Percentiles rank a stretch among this genome's conserved stretches.
These are phyloP conservation scores for Ctenoplectra terminalis DNA, from an alignment of 1,140 invertebrate species.

Conservation along the genomic window DNA sequence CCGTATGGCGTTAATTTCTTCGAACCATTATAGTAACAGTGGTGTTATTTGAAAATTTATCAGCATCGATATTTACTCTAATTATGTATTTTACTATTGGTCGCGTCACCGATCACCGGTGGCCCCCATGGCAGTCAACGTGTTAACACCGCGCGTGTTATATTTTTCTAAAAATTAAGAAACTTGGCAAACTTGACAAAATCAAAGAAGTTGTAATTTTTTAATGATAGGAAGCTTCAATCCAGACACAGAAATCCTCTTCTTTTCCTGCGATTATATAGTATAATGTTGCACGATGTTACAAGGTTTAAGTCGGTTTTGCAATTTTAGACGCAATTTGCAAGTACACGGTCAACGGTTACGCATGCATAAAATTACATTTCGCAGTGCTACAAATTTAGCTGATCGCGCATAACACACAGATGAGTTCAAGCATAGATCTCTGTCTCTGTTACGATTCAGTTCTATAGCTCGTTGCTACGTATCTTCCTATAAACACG, in stretches of 20 bases:
- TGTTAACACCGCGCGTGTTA: no score
- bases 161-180: no score
- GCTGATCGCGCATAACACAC: conserved; percentile 11
- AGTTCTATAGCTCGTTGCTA: no score
- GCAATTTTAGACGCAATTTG: background rate
- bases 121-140: no score
- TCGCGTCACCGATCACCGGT: no score
- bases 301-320: background rate
- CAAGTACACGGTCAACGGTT: background rate
- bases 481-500: background rate
- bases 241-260: background rate
- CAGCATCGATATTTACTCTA: no score
- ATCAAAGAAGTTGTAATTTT: background rate
- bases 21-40: no score
- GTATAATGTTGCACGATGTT: background rate
- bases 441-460: no score
- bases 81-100: no score
- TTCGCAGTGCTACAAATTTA: background rate
- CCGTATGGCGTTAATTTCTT: no score
- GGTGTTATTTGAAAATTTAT: no score
- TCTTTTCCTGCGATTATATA: background rate
- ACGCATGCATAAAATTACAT: background rate
- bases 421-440: background rate
- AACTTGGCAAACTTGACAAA: no score
- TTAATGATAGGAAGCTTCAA: background rate